Evolutionary conservation across 1,140 invertebrate species (phyloP).

Genomic region (Arctopsyche grandis): DNA sequence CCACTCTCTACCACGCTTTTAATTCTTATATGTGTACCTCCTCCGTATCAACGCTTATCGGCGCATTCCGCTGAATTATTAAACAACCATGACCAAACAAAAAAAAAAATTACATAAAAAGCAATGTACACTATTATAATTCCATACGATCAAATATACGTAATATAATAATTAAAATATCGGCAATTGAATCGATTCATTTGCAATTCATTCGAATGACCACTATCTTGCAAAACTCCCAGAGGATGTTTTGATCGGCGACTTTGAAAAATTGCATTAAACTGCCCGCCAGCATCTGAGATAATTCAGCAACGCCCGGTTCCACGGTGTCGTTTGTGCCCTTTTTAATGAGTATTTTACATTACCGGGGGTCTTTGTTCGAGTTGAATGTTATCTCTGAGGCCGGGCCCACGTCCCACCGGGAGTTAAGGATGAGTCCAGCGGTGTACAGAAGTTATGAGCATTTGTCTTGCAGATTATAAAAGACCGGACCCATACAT

Average conservation of each 20-base stretch:
- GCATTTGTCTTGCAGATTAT: conserved; percentile 53
- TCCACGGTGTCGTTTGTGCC: neutral
- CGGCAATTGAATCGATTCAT: too few species aligned
- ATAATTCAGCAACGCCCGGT: neutral
- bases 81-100: neutral
- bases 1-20: conserved; percentile 25
- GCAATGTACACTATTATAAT: too few species aligned
- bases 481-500: conserved; percentile 42
- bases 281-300: neutral
- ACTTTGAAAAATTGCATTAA: neutral
- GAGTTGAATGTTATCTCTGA: conserved; percentile 44
- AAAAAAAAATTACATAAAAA: neutral
- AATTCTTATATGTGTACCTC: conserved; percentile 37
- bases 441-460: conserved; percentile 51
- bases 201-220: too few species aligned
- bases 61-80: conserved; percentile 19
- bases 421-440: conserved; percentile 37
- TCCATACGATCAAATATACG: too few species aligned
- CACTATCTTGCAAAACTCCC: neutral
- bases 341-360: conserved; percentile 41
- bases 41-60: conserved; percentile 17
- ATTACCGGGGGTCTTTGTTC: conserved; percentile 42
- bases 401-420: conserved; percentile 29
- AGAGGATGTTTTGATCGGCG: conserved; percentile 6
- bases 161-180: too few species aligned